Percentiles rank a stretch among this genome's conserved stretches.
Conservation (phyloP, 2,797 vertebrate species). For the Acrocephalus scirpaceus region DNA sequence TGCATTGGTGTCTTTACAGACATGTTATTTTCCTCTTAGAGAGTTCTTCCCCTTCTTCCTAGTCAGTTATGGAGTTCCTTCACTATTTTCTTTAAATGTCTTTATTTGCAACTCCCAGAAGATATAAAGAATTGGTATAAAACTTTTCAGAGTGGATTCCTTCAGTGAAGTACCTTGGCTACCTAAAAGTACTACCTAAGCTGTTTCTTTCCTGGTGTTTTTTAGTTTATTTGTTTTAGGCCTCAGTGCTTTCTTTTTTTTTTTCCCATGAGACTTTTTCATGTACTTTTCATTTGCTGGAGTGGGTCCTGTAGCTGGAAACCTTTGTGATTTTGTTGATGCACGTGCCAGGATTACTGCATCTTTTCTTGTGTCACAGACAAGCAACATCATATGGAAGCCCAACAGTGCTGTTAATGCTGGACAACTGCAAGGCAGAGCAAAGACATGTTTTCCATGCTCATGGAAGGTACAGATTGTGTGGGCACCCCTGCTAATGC, state of each 20-base stretch:
- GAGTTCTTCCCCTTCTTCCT: neutral
- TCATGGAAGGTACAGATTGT: neutral
- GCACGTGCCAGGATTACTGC: rapidly evolving
- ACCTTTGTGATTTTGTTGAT: neutral
- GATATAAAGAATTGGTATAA: neutral
- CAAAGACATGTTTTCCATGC: rapidly evolving
- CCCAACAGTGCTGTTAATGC: neutral
- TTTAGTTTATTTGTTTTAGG: neutral
- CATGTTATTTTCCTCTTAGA: neutral
- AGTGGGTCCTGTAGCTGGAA: neutral
- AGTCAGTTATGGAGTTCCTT: neutral
- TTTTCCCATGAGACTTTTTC: neutral
- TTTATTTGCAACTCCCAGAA: neutral
- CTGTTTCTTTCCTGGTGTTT: rapidly evolving
- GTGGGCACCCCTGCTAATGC: neutral
- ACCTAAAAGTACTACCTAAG: neutral
- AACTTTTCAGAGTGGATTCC: neutral
- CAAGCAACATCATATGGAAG: rapidly evolving
- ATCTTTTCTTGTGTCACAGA: neutral
- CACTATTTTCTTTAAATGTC: neutral
- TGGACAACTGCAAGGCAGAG: neutral
- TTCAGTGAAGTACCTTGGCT: neutral
- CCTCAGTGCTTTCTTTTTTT: neutral
- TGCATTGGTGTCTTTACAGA: neutral
- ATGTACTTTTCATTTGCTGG: neutral